A percentile compares a stretch with the other conserved stretches of the same genome.
Evolutionary conservation across 2,888 invertebrate species (phyloP).

Genomic region (Perizoma flavofasciatum): DNA sequence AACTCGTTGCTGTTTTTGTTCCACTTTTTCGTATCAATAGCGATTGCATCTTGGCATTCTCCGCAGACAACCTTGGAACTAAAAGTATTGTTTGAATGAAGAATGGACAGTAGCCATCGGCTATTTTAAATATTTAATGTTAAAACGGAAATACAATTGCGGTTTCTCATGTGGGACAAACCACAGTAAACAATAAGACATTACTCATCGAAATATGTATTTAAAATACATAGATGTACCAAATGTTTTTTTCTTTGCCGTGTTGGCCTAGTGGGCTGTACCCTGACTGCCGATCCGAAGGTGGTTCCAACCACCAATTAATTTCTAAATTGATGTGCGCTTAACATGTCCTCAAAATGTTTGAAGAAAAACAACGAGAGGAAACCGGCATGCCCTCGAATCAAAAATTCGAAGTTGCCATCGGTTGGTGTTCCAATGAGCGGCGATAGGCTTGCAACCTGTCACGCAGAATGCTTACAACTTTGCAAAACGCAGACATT

Average conservation of each 20-base stretch:
- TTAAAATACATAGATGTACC: neutral
- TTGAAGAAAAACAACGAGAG: neutral
- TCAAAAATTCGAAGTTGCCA: no score
- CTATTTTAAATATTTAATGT: constrained; percentile 9
- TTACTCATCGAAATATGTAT: constrained; percentile 10
- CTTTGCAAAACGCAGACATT: no score
- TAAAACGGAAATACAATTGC: constrained; percentile 6
- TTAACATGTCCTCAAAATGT: neutral
- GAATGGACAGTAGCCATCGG: constrained; percentile 2
- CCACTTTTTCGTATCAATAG: neutral
- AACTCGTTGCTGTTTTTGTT: neutral
- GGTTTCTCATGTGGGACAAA: constrained; percentile 24
- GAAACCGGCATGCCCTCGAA: no score
- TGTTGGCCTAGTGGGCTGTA: no score
- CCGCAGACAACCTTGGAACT: constrained; percentile 7
- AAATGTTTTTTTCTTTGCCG: no score
- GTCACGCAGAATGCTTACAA: no score
- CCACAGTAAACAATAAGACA: constrained; percentile 30
- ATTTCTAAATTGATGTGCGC: no score
- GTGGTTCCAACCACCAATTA: no score
- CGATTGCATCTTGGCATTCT: neutral
- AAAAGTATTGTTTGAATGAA: constrained; percentile 5
- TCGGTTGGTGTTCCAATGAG: no score
- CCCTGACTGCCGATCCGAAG: no score
- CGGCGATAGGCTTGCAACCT: no score